Base-by-base conservation (phyloP, 2,113 vertebrate genomes). In the Bos indicus region DNA sequence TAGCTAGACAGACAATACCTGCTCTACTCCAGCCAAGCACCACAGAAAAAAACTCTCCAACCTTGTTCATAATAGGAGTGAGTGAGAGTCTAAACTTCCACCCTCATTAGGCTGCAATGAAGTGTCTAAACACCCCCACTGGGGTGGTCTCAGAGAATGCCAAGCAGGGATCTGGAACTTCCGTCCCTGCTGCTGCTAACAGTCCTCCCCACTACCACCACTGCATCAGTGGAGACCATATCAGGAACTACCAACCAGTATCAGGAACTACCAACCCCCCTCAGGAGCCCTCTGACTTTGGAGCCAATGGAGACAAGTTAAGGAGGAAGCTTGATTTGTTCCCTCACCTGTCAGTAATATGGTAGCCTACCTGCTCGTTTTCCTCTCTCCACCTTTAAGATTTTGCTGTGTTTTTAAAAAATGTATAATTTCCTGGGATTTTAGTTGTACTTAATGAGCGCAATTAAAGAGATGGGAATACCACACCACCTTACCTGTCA, bases 81-180 rank as follows among this genome's bases (percentile, higher is more conserved):
- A 91, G 28, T 21, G 1, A 15, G 30, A 48, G 23, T 17, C 23
- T 21, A 40, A 54, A 59, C 11, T 77, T 36, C 51, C 43, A 60
- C 23, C 43, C 43, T 36, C 15, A 51, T 10, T 30, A n/a, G 40
- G 28, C 40, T 28, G 52, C 52, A 56, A 40, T 26, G 52, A 56
- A 83, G 81, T 14, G n/a, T 14, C 21, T 12, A 11, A 36, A 25
- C 33, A 56, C n/a, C 0, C 12, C 3, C 1, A 1, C 19, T 25
- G 51, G 46, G 23, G 81, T 25, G 51, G 33, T 56, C 19, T 83
- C 81, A 54, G 33, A 15, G 19, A 56, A 36, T 13, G 51, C 30
- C 11, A 54, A 48, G 51, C 48, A 82, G 51, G 51, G 33, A 83
- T 21, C 81, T 54, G 51, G 51, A 52, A 83, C 33, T n/a, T 83